Base-by-base conservation (phyloP, 1,140 invertebrate genomes). In the Megalopta genalis region DNA sequence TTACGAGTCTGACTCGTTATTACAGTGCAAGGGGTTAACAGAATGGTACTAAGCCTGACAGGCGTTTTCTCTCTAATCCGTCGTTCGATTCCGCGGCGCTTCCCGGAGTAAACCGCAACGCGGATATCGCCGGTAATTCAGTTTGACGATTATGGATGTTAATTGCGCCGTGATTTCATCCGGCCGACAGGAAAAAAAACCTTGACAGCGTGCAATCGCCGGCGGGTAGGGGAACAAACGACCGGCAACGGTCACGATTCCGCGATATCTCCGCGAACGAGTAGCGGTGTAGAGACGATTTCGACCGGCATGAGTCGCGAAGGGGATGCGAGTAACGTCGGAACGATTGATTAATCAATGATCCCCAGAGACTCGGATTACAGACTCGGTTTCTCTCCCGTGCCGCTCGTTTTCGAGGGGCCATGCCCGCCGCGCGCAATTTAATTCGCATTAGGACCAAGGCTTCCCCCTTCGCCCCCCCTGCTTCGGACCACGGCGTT, bases 371-470 rank as follows among this genome's bases (percentile, higher is more conserved):
- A n/a, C n/a, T 60, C 60, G 66, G 23, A 78, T 57, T 27, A 72
- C 71, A 78, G 60, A 72, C 37, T 57, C 42, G 21, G 32, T 42
- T 32, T 60, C 59, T 46, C 76, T 64, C 16, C 21, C 21, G 32
- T 6, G 66, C 21, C 8, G 27, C 69, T 21, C 42, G 27, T 18
- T 77, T 8, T 9, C 37, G 42, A 39, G 14, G 37, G 16, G 46
- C 54, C 49, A 32, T 25, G 32, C 23, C 59, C 9, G 32, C 63
- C n/a, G n/a, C n/a, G 54, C 49, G 77, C 64, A 85, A 84, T 84
- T 85, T 81, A 77, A 81, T 85, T 84, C 73, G 69, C 77, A 84
- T 85, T 84, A 85, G 74, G n/a, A 25, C 52, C 14, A 3, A 10
- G 2, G 68, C 68, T 65, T n/a, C 21, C 21, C 39, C 2, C 25